Evolutionary conservation across 2,888 invertebrate genomes (phyloP), one percentile per base, ranked within the genome.

Genomic region (Tenodera sinensis): DNA sequence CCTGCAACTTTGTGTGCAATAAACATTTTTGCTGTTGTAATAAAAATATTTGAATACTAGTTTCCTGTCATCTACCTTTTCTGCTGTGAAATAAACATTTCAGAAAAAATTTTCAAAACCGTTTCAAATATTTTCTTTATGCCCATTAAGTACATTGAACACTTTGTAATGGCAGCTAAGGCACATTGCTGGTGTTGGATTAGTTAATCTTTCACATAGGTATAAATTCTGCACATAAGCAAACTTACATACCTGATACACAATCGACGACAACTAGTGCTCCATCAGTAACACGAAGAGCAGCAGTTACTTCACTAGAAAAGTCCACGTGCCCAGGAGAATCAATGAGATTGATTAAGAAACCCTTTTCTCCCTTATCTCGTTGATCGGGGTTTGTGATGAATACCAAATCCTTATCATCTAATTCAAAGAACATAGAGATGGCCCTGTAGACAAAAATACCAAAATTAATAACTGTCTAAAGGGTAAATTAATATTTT

Each of bases 241-340:
- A 1, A 6, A 20, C 3, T 2, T 71, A 71, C 20, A 20, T 94
- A 98, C 98, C 99, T 92, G 99, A 99, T 88, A 99, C 99, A 94
- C 99, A 99, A 94, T 99, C 99, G 12, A 99, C 99, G 88, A 99
- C 99, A 89, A 99, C 99, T 90, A 99, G 96, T 92, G 99, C 99
- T 93, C 99, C 99, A 94, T 99, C 99, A 93, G 99, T 99, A 87
- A 99, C 99, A 95, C 99, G 98, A 91, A 99, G 97, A 92, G 99
- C 99, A 92, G 99, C 99, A 89, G 99, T 99, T 91, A 99, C 99
- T 95, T 99, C 99, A 91, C 98, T 99, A 6, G 99, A 99, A 95
- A 99, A 99, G 94, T 99, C 99, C 93, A 99, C 99, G 97, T 99
- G 99, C 91, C 99, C 99, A 92, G 99, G 99, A 28, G 99, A 99